These are phyloP conservation scores for Crioceris asparagi DNA, from an alignment of 2,888 invertebrate species.

Conservation along the genomic window DNA sequence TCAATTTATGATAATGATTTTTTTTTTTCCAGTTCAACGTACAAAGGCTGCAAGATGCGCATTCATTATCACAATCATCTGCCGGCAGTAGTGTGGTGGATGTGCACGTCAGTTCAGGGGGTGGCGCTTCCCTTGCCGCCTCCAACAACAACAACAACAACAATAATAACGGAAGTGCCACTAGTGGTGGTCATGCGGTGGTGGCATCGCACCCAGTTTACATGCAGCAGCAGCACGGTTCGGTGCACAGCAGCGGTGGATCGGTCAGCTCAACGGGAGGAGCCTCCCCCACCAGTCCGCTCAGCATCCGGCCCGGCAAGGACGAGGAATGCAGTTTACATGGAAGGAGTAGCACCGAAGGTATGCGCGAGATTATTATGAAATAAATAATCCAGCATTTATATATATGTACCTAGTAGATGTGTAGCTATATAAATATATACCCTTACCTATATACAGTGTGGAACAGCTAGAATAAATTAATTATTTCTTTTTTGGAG, in stretches of 20 bases:
- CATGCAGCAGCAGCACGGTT: conserved; percentile 32
- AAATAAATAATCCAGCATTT: too few species aligned
- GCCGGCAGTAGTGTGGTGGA: conserved; percentile 25
- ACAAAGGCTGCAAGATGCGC: conserved; percentile 38
- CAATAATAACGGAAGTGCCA: conserved; percentile 6
- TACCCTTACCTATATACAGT: too few species aligned
- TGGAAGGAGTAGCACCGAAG: conserved; percentile 51
- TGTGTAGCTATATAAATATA: too few species aligned
- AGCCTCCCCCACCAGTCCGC: conserved; percentile 37
- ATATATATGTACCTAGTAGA: too few species aligned
- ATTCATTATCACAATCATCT: conserved; percentile 25
- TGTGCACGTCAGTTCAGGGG: conserved; percentile 21
- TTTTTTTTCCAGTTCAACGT: conserved; percentile 40
- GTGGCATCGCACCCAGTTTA: conserved; percentile 31
- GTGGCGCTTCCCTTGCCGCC: conserved; percentile 22
- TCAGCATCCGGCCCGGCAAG: conserved; percentile 45
- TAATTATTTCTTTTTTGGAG: too few species aligned
- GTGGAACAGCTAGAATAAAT: too few species aligned
- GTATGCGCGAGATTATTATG: conserved; percentile 26
- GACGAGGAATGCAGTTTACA: conserved; percentile 54
- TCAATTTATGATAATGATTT: too few species aligned
- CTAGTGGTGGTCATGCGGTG: conserved; percentile 22
- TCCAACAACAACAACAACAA: not conserved
- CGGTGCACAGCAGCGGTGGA: conserved; percentile 37
- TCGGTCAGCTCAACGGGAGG: conserved; percentile 33